A percentile compares a stretch with the other conserved stretches of the same genome.
Evolutionary conservation across 2,888 invertebrate genomes (phyloP).

Genomic region (Tridacna gigas): DNA sequence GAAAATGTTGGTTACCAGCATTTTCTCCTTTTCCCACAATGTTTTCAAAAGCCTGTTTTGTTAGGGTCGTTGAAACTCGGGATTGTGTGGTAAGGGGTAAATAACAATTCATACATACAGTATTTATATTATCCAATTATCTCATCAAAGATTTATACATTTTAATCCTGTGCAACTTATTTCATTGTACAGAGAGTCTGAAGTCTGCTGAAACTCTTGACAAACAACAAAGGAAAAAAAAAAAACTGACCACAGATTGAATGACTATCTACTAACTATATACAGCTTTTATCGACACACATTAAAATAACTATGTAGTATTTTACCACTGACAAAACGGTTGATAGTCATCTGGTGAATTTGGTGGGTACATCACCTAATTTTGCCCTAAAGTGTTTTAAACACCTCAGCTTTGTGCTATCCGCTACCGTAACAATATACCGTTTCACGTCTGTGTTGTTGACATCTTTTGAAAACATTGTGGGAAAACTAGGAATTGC

Average conservation of each 20-base stretch:
- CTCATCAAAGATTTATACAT: no score
- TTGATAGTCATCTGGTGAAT: slow-evolving; percentile 13
- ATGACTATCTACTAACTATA: not conserved
- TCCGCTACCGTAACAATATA: not conserved
- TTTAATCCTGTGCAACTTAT: no score
- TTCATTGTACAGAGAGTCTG: no score
- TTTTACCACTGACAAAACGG: slow-evolving; percentile 21
- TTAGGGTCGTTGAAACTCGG: not conserved
- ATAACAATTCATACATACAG: no score
- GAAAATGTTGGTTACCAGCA: not conserved
- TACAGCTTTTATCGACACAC: slow-evolving; percentile 13
- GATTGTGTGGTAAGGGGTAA: not conserved
- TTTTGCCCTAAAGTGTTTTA: not conserved
- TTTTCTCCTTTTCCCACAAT: not conserved
- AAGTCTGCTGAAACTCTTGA: no score
- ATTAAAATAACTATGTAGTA: slow-evolving; percentile 27
- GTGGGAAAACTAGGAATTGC: not conserved
- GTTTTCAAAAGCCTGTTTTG: not conserved
- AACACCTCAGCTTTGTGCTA: no score
- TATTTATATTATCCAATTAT: no score
- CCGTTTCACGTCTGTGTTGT: not conserved
- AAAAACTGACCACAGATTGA: slow-evolving; percentile 20
- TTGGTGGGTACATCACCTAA: slow-evolving; percentile 14
- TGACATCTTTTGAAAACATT: not conserved
- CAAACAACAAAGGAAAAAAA: not conserved